Percentiles rank a stretch among this genome's conserved stretches.
phyloP scores from a whole-genome alignment of 2,888 invertebrate species.

The Platycheirus rosarum region DNA sequence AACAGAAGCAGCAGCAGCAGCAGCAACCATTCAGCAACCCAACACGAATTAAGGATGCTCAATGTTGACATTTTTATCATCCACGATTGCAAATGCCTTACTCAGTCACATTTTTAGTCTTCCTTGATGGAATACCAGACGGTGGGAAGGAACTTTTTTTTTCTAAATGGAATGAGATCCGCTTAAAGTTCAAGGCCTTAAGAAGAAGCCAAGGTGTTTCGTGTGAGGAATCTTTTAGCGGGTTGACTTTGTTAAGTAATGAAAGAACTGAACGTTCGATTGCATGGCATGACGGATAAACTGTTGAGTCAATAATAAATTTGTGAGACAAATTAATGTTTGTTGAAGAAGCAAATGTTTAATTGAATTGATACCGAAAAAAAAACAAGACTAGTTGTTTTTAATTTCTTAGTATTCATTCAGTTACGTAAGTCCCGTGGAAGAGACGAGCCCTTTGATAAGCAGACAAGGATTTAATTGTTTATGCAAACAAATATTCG shows the following conservation, averaged over 20 bases:
- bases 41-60: constrained; percentile 67
- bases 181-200: constrained; percentile 57
- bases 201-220: background rate
- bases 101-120: constrained; percentile 47
- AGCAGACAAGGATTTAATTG: too few relatives aligned
- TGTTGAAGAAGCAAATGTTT: too few relatives aligned
- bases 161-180: background rate
- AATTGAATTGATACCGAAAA: too few relatives aligned
- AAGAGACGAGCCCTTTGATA: too few relatives aligned
- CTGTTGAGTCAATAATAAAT: constrained; percentile 18
- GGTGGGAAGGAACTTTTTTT: background rate
- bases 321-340: too few relatives aligned
- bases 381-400: too few relatives aligned
- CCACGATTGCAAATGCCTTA: constrained; percentile 47
- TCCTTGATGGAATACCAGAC: constrained; percentile 24
- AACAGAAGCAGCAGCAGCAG: constrained; percentile 7
- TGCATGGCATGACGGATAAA: background rate
- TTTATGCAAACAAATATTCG: too few relatives aligned
- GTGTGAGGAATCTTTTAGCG: constrained; percentile 18
- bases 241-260: constrained; percentile 37
- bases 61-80: constrained; percentile 67
- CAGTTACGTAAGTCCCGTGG: too few relatives aligned
- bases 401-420: too few relatives aligned
- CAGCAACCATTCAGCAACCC: background rate
- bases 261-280: constrained; percentile 1